Evolutionary conservation across 2,113 vertebrate genomes (phyloP).

Genomic region (Pluvialis apricaria): DNA sequence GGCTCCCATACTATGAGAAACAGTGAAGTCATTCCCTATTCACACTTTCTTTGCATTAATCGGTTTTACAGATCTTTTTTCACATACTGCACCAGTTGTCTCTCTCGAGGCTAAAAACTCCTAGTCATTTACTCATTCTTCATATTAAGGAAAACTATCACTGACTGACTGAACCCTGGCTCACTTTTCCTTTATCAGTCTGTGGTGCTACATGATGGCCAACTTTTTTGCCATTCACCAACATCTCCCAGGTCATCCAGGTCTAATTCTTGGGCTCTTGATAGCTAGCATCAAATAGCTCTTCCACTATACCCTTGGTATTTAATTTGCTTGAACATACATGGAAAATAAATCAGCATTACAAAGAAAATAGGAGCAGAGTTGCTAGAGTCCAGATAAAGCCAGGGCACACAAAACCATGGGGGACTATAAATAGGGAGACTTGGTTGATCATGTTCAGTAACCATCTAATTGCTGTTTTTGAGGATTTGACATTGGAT

Average conservation of each 20-base stretch:
- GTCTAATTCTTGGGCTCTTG: neutral
- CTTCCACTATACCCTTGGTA: neutral
- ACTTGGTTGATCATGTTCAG: neutral
- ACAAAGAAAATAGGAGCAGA: neutral
- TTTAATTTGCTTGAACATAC: neutral
- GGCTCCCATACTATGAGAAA: neutral
- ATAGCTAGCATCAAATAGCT: neutral
- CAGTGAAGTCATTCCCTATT: neutral
- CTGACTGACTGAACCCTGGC: neutral
- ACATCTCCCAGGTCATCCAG: neutral
- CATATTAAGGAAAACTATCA: neutral
- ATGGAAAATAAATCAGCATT: fast-evolving
- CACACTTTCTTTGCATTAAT: neutral
- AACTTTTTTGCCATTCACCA: neutral
- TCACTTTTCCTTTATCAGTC: neutral
- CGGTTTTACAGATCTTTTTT: neutral
- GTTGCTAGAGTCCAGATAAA: neutral
- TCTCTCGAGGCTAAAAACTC: neutral
- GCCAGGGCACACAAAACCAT: neutral
- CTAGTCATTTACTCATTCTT: neutral
- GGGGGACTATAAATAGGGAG: neutral
- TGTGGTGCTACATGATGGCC: neutral
- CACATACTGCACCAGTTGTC: neutral
- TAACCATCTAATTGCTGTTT: neutral
- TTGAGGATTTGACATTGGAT: neutral